Evolutionary conservation across 37 sponge, comb jelly and placozoan species (phyloP).

Genomic region (Chondrilla cf. caribensis): DNA sequence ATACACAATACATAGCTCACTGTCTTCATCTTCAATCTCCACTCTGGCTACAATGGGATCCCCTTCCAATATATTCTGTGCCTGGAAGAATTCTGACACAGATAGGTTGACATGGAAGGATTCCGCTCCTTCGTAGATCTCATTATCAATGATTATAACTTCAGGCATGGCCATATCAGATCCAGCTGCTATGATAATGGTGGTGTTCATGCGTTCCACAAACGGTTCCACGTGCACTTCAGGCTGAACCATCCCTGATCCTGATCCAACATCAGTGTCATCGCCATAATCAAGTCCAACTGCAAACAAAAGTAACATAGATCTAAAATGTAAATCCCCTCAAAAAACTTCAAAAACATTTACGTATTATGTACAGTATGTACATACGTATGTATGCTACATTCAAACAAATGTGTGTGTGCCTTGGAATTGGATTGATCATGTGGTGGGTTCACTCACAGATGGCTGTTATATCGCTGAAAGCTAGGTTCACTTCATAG

Average conservation of each 20-base stretch:
- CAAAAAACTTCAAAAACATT: not conserved
- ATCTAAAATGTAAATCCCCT: not conserved
- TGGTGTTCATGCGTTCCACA: not conserved
- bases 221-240: not conserved
- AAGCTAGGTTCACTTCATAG: too few relatives aligned
- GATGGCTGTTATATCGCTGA: too few relatives aligned
- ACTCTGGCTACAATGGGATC: not conserved
- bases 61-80: not conserved
- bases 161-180: too few relatives aligned
- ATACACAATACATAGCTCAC: not conserved
- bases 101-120: not conserved
- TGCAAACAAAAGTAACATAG: not conserved
- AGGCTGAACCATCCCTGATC: not conserved
- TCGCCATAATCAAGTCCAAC: not conserved
- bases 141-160: not conserved
- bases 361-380: too few relatives aligned
- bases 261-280: not conserved
- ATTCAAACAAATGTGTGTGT: too few relatives aligned
- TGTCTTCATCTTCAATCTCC: conserved; percentile 1
- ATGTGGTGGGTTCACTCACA: too few relatives aligned
- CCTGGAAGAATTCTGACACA: not conserved
- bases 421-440: too few relatives aligned
- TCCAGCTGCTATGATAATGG: not conserved
- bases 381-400: too few relatives aligned
- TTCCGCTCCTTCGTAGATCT: not conserved